These are phyloP conservation scores for Scaptomyza hsui DNA, from an alignment of 1,140 invertebrate species.

Conservation along the genomic window DNA sequence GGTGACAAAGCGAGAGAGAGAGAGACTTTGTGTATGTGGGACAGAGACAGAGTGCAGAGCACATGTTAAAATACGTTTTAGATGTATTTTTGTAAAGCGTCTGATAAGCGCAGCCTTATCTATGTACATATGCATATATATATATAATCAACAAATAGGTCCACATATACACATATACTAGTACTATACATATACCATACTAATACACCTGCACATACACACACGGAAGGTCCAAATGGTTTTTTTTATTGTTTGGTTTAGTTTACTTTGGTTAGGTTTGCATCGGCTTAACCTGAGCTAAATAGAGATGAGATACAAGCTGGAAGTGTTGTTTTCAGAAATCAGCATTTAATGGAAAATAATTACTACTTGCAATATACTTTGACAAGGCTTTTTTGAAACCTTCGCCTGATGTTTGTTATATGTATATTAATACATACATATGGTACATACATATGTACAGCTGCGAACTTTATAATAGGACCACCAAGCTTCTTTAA, in stretches of 20 bases:
- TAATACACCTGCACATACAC: not conserved
- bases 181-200: no score
- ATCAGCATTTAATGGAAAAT: no score
- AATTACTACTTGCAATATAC: no score
- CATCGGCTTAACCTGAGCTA: no score
- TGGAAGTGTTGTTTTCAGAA: not conserved
- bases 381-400: no score
- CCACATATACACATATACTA: no score
- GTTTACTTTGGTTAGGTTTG: not conserved
- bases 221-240: conserved; percentile 1
- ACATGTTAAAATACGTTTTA: conserved; percentile 71
- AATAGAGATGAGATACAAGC: not conserved
- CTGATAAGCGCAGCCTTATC: conserved; percentile 73
- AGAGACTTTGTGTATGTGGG: not conserved
- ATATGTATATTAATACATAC: no score
- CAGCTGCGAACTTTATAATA: no score
- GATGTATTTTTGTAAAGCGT: conserved; percentile 75
- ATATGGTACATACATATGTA: no score
- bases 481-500: no score
- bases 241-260: not conserved
- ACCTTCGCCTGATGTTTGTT: no score
- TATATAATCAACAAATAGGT: conserved; percentile 60
- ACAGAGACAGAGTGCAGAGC: not conserved
- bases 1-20: not conserved
- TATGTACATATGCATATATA: no score